Percentiles rank a stretch among this genome's conserved stretches.
phyloP scores from a whole-genome alignment of 2,113 vertebrate species.

The Platycercus adscitus region DNA sequence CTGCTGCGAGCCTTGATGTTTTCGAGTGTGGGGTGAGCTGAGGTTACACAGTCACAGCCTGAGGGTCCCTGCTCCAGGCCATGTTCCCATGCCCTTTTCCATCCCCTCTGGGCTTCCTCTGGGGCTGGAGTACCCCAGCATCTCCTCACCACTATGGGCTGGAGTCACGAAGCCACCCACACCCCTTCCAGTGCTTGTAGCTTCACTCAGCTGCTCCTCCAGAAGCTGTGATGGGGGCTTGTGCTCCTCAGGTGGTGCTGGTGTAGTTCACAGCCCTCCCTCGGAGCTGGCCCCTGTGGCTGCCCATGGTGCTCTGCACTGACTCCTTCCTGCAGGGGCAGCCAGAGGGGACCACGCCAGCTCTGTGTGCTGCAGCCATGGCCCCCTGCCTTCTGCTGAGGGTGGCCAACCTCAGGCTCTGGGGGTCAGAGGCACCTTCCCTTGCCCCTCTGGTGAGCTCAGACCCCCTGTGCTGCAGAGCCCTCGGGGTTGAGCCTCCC shows the following conservation, averaged over 20 bases:
- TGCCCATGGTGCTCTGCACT: not conserved
- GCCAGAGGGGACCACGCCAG: not conserved
- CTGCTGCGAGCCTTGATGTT: not conserved
- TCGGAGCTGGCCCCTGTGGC: not conserved
- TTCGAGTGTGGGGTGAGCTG: not conserved
- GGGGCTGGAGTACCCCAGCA: not conserved
- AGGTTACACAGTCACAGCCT: not conserved
- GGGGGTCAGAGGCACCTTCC: not conserved
- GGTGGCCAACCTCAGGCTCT: not conserved
- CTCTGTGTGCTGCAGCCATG: rapidly evolving
- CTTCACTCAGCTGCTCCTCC: not conserved
- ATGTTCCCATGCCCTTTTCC: not conserved
- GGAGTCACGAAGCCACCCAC: not conserved
- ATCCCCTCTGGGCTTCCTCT: not conserved
- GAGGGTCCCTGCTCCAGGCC: not conserved
- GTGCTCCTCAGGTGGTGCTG: not conserved
- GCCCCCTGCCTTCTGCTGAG: rapidly evolving
- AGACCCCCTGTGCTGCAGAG: not conserved
- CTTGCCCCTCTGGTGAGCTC: not conserved
- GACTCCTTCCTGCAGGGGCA: not conserved
- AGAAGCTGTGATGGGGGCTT: not conserved
- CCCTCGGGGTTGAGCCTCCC: not conserved
- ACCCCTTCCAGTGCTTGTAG: not conserved
- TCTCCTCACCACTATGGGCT: not conserved
- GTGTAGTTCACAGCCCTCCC: not conserved